phyloP scores from a whole-genome alignment of 2,888 invertebrate genomes.

The Nomada ruficornis region DNA sequence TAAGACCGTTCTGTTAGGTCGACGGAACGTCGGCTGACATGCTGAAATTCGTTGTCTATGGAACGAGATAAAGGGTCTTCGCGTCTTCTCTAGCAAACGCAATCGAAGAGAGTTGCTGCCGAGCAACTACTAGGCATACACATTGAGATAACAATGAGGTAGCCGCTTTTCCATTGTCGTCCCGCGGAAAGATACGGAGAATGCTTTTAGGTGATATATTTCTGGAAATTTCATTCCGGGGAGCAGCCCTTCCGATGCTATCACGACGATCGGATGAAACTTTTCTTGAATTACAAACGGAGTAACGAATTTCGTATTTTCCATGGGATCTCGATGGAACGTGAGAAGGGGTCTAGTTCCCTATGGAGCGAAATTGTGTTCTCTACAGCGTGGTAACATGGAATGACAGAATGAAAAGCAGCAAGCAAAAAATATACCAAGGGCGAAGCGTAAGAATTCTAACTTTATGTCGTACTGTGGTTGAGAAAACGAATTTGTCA shows the following conservation, averaged over 20 bases:
- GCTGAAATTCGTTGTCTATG: constrained; percentile 43
- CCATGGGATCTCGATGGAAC: neutral
- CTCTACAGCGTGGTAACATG: neutral
- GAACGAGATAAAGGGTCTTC: constrained; percentile 52
- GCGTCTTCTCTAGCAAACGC: constrained; percentile 31
- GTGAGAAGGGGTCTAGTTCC: neutral
- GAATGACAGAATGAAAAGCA: neutral
- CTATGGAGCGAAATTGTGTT: constrained; percentile 12
- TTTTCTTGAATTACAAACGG: constrained; percentile 38
- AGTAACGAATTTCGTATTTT: constrained; percentile 37
- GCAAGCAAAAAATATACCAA: neutral
- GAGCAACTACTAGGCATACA: constrained; percentile 34
- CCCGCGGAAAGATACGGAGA: constrained; percentile 45
- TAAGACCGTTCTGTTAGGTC: constrained; percentile 44
- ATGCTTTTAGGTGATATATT: constrained; percentile 59
- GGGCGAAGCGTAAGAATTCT: neutral
- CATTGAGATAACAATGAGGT: constrained; percentile 59
- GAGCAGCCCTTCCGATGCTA: constrained; percentile 18
- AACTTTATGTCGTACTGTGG: neutral
- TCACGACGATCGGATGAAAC: constrained; percentile 5
- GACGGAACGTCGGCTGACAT: constrained; percentile 24
- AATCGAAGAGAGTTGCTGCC: constrained; percentile 52
- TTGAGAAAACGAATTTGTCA: neutral
- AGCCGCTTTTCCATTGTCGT: constrained; percentile 46
- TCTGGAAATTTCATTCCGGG: constrained; percentile 55